Conservation (phyloP, 2,797 vertebrate genomes). For the Takifugu rubripes region DNA sequence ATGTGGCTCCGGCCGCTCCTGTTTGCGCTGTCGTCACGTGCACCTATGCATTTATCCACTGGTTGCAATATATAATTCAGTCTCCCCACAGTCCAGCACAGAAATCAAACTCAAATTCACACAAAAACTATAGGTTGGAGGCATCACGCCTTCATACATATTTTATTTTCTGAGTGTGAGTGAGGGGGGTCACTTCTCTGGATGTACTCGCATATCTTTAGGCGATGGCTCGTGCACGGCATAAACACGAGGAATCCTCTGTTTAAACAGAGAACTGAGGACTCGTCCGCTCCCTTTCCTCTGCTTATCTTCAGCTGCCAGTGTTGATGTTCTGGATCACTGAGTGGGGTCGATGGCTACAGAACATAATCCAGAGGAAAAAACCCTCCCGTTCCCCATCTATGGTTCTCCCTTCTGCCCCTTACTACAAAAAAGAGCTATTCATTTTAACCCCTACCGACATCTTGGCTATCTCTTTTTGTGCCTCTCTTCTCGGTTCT, state of each 20-base stretch:
- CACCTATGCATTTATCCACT: not conserved
- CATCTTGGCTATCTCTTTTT: constrained; percentile 31
- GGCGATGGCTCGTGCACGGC: not conserved
- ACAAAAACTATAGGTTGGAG: constrained; percentile 8
- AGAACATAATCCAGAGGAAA: constrained; percentile 55
- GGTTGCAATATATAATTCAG: constrained; percentile 1
- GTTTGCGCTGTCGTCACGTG: not conserved
- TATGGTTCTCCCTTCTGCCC: constrained; percentile 29
- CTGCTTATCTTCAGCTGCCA: constrained; percentile 66
- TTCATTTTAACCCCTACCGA: constrained; percentile 27
- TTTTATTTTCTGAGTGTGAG: constrained; percentile 5
- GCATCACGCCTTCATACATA: constrained; percentile 11
- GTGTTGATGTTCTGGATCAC: constrained; percentile 76
- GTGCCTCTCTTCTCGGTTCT: constrained; percentile 29
- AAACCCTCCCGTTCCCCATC: constrained; percentile 35
- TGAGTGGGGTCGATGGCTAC: constrained; percentile 75
- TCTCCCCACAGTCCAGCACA: not conserved
- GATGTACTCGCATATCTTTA: constrained; percentile 1
- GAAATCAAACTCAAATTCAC: constrained; percentile 11
- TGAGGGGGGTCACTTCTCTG: constrained; percentile 16
- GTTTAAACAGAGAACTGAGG: constrained; percentile 44
- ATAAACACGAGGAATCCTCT: constrained; percentile 27
- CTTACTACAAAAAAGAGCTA: constrained; percentile 6
- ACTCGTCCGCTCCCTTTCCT: constrained; percentile 40
- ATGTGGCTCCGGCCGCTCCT: not conserved